Percentiles rank a stretch among this genome's conserved stretches.
Evolutionary conservation across 2,888 invertebrate species (phyloP).

Genomic region (Ormyrus pomaceus): DNA sequence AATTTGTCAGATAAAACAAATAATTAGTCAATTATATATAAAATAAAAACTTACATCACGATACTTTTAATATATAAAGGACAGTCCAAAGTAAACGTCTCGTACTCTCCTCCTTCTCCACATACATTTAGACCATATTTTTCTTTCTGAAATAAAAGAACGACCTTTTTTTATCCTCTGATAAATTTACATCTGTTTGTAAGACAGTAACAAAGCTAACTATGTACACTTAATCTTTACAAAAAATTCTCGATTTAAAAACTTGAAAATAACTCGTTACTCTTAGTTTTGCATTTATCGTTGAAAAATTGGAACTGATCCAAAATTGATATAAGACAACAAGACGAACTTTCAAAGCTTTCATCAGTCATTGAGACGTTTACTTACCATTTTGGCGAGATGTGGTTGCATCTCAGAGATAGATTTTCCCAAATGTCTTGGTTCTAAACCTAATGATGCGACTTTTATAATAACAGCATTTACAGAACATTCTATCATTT

Average conservation of each 20-base stretch:
- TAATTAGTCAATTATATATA: conserved; percentile 44
- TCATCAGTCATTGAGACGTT: conserved; percentile 61
- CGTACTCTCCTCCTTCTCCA: conserved; percentile 99
- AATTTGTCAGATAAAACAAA: conserved; percentile 57
- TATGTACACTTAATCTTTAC: neutral
- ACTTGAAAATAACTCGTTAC: conserved; percentile 51
- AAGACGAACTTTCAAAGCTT: conserved; percentile 51
- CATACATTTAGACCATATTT: conserved; percentile 97
- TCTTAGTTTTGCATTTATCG: conserved; percentile 46
- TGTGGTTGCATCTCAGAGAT: conserved; percentile 91
- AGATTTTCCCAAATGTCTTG: conserved; percentile 91
- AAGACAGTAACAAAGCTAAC: neutral
- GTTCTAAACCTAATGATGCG: conserved; percentile 93
- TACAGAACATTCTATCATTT: conserved; percentile 96
- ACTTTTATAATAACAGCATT: conserved; percentile 98
- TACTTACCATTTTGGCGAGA: conserved; percentile 86
- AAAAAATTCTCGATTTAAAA: conserved; percentile 35
- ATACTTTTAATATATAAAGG: conserved; percentile 94
- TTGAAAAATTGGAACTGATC: conserved; percentile 57
- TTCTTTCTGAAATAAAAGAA: conserved; percentile 80
- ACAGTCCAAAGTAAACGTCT: conserved; percentile 98
- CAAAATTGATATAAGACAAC: conserved; percentile 56
- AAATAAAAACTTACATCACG: conserved; percentile 85
- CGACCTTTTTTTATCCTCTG: conserved; percentile 39
- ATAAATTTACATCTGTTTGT: conserved; percentile 15